phyloP scores from a whole-genome alignment of 2,888 invertebrate genomes.

The Lepidochitona cinerea region DNA sequence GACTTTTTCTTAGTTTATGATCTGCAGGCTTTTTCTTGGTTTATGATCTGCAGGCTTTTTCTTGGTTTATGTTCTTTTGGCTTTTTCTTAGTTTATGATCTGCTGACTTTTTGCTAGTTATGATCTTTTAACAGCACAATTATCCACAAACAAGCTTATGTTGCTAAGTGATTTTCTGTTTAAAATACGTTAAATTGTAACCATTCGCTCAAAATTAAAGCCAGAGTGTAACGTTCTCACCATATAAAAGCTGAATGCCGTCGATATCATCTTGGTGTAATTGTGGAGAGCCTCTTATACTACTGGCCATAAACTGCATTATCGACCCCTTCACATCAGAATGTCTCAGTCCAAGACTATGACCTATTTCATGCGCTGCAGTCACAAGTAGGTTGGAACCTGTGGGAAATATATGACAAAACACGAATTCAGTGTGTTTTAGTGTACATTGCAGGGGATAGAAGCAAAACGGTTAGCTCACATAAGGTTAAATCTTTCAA shows the following conservation, averaged over 20 bases:
- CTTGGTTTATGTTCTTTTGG: background rate
- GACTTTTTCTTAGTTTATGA: too few relatives aligned
- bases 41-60: too few relatives aligned
- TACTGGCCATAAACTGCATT: slow-evolving; percentile 12
- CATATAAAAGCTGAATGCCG: slow-evolving; percentile 17
- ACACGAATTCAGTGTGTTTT: background rate
- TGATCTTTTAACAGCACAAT: background rate
- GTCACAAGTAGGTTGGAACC: too few relatives aligned
- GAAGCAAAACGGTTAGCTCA: background rate
- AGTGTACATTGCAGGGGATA: background rate
- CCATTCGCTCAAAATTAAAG: background rate
- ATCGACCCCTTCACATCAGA: slow-evolving; percentile 7
- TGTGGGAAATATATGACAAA: background rate
- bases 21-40: too few relatives aligned
- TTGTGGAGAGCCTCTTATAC: too few relatives aligned
- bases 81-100: background rate
- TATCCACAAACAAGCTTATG: too few relatives aligned
- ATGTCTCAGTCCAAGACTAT: slow-evolving; percentile 16
- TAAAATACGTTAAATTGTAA: too few relatives aligned
- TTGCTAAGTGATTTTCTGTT: too few relatives aligned
- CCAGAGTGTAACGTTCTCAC: background rate
- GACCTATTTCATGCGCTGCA: slow-evolving; percentile 19
- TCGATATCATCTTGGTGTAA: slow-evolving; percentile 13
- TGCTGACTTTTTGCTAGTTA: background rate
- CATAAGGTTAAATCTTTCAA: too few relatives aligned